phyloP scores from a whole-genome alignment of 2,113 vertebrate species.

The Hemiscyllium ocellatum region DNA sequence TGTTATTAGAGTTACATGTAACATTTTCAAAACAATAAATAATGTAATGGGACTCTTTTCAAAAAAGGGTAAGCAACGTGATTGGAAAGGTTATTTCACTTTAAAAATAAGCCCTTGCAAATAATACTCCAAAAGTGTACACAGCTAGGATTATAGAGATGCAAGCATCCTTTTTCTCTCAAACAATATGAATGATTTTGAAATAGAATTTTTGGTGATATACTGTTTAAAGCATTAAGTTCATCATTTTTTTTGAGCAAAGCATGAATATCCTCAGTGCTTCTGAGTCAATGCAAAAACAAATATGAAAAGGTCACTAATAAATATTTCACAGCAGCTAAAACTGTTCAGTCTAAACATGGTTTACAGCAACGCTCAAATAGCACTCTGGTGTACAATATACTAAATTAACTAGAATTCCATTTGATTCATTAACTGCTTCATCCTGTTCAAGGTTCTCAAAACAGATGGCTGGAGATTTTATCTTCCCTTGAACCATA shows the following conservation, averaged over 20 bases:
- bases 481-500: neutral
- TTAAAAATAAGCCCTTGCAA: neutral
- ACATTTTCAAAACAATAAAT: neutral
- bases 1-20: neutral
- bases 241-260: neutral
- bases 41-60: neutral
- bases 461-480: neutral
- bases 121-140: neutral
- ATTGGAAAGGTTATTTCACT: neutral
- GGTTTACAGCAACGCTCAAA: neutral
- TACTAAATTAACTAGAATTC: neutral
- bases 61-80: neutral
- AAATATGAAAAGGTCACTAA: neutral
- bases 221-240: neutral
- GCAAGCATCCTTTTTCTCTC: neutral
- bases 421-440: neutral
- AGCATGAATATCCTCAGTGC: neutral
- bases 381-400: neutral
- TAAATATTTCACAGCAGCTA: constrained; percentile 17
- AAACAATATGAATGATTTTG: neutral
- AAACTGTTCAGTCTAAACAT: neutral
- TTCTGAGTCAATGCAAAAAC: neutral
- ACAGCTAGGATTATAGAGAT: neutral
- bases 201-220: neutral
- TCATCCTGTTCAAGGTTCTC: neutral